A percentile compares a stretch with the other conserved stretches of the same genome.
Evolutionary conservation across 2,888 invertebrate genomes (phyloP).

Genomic region (Anarsia innoxiella): DNA sequence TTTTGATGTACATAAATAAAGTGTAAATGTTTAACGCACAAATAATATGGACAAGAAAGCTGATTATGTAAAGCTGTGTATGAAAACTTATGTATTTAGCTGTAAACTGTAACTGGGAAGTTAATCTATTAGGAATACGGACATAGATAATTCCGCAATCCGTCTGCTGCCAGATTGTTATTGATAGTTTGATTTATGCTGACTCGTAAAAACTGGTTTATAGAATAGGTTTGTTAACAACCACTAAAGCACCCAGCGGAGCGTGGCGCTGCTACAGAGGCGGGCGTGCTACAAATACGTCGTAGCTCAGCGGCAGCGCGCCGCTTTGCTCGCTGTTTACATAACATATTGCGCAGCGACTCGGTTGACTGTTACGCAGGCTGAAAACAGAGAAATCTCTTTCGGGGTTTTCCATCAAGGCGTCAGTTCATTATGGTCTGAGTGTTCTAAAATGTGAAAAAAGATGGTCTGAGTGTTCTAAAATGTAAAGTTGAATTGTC

Average conservation of each 20-base stretch:
- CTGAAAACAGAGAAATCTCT: conserved; percentile 48
- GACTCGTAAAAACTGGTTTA: conserved; percentile 8
- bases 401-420: conserved; percentile 52
- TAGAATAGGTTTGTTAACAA: conserved; percentile 3
- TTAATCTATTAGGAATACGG: conserved; percentile 55
- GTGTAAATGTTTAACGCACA: conserved; percentile 75
- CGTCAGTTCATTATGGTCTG: conserved; percentile 30
- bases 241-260: too few relatives aligned
- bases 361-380: conserved; percentile 51
- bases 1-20: conserved; percentile 74
- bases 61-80: conserved; percentile 56
- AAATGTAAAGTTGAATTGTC: conserved; percentile 6
- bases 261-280: too few relatives aligned
- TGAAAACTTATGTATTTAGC: conserved; percentile 64
- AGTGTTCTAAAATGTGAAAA: conserved; percentile 9
- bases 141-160: conserved; percentile 45
- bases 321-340: too few relatives aligned
- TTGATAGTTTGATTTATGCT: conserved; percentile 1
- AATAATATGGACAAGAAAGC: conserved; percentile 59
- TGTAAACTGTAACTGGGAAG: conserved; percentile 55
- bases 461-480: conserved; percentile 9
- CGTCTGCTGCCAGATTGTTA: conserved; percentile 31
- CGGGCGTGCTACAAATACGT: too few relatives aligned
- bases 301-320: not conserved
- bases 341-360: conserved; percentile 28